Percentiles rank a stretch among this genome's conserved stretches.
phyloP scores from a whole-genome alignment of 2,797 vertebrate genomes.

The Odontamblyopus rebecca region DNA sequence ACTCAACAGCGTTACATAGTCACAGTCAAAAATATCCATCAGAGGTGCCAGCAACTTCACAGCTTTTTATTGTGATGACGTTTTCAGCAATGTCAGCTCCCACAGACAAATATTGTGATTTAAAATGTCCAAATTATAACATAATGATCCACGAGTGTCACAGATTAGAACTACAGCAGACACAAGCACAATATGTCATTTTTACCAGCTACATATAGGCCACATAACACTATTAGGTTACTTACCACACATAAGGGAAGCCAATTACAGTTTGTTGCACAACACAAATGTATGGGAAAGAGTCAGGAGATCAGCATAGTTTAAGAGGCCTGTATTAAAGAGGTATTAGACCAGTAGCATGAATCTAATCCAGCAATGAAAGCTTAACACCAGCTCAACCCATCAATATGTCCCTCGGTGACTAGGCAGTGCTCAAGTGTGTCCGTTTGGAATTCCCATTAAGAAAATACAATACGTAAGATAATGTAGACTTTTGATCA shows the following conservation, averaged over 20 bases:
- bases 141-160: no score
- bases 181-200: no score
- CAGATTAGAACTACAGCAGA: no score
- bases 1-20: no score
- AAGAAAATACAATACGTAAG: not conserved
- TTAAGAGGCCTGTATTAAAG: slow-evolving; percentile 15
- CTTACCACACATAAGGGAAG: not conserved
- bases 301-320: not conserved
- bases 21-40: no score
- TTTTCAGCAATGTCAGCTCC: no score
- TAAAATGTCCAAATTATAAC: no score
- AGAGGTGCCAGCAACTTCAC: no score
- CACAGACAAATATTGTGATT: no score
- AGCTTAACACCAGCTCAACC: slow-evolving; percentile 22
- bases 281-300: not conserved
- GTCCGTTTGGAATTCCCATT: not conserved
- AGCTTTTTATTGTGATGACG: no score
- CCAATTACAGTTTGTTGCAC: not conserved
- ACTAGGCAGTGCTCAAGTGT: not conserved
- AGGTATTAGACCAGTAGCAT: slow-evolving; percentile 7
- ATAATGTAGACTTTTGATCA: not conserved
- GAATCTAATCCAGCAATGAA: slow-evolving; percentile 27
- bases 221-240: not conserved
- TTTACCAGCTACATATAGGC: not conserved
- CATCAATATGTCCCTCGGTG: slow-evolving; percentile 12